Base-by-base conservation (phyloP, 2,113 vertebrate species). In the Cyphomyrus plagiostoma region DNA sequence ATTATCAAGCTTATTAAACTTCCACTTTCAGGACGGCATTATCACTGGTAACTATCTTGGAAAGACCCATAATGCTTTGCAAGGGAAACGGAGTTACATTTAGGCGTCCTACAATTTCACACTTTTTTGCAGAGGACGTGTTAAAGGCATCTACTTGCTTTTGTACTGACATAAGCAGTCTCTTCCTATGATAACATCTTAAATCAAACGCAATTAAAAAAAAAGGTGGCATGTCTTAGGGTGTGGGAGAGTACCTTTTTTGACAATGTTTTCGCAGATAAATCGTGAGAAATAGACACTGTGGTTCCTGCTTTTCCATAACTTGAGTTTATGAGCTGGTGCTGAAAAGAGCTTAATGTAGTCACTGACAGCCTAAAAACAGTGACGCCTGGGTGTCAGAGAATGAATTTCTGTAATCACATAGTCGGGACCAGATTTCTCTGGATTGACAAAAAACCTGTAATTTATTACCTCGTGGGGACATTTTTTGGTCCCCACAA, bases 1-100 rank as follows among this genome's bases (percentile, higher is more conserved):
- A 80, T 80, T 80, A 80, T 80, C 35, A 80, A 80, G 74, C 74
- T 80, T 80, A 80, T 80, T 80, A 80, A 80, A 80, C 74, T 80
- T 80, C 35, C n/a, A 80, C 74, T 80, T 80, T 19, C 2, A 80
- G 74, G 74, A 8, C 35, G 35, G 35, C 35, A 80, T 80, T 42
- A 80, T 80, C 35, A 35, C 74, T 80, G 35, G 74, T 80, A 42
- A 42, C 74, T 1, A 80, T 80, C 74, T 42, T 80, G 35, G 35
- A 26, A 80, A 42, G 74, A 80, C 35, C 74, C 35, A 42, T 13
- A 30, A 26, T 30, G 62, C n/a, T 70, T 70, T 26, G 62, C 62
- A 70, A 70, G 62, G 15, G 74, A 80, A 42, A 39, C 35, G 30
- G 15, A 35, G 35, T 80, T 42, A 42, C 35, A 19, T 80, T 39